phyloP scores from a whole-genome alignment of 2,888 invertebrate genomes.

The Tenthredo scrophulariae region DNA sequence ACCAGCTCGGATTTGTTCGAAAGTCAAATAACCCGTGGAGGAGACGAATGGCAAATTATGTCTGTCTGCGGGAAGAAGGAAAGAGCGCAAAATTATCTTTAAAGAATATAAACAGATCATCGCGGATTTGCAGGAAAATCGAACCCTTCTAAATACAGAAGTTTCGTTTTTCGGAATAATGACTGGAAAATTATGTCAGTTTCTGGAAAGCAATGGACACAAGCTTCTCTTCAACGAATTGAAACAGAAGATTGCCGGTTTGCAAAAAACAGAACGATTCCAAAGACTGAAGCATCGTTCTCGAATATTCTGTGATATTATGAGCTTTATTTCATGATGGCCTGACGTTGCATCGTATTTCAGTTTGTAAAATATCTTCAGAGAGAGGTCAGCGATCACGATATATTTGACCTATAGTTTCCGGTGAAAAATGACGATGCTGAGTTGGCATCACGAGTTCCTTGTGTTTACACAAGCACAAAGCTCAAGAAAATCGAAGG shows the following conservation, averaged over 20 bases:
- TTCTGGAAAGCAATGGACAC: not conserved
- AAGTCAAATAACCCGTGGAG: slow-evolving; percentile 3
- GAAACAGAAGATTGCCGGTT: not conserved
- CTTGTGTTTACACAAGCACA: not conserved
- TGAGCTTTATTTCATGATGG: not conserved
- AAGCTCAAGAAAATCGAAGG: not conserved
- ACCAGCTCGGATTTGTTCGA: slow-evolving; percentile 16
- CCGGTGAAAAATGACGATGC: not conserved
- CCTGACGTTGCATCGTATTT: slow-evolving; percentile 4
- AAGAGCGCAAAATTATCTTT: not conserved
- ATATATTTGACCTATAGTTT: slow-evolving; percentile 15
- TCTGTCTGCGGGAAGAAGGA: not conserved
- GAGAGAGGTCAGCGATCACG: not conserved
- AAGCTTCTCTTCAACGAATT: not conserved
- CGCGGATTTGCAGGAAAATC: not conserved
- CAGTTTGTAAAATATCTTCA: not conserved
- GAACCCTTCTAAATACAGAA: not conserved
- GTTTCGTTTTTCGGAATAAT: not conserved
- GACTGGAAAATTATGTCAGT: not conserved
- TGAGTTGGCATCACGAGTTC: not conserved
- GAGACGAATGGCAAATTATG: not conserved
- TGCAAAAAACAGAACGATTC: not conserved
- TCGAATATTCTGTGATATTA: not conserved
- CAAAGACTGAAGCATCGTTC: not conserved
- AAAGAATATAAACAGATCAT: not conserved